Conservation (phyloP, 1,140 invertebrate species). For the Drosophila repleta region DNA sequence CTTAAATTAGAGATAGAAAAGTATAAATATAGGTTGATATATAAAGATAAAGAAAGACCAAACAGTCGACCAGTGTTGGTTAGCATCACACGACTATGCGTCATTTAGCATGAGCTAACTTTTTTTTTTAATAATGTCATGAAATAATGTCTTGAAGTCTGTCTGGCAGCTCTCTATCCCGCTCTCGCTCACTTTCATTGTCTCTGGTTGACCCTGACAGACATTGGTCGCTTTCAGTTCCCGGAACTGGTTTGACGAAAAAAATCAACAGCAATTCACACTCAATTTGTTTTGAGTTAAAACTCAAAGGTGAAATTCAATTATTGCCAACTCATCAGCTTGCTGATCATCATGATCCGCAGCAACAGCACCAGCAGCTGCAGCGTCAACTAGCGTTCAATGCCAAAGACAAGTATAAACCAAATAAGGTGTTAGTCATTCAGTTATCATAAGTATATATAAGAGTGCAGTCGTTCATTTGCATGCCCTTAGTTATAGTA, state of each 20-base stretch:
- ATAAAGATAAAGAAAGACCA: constrained; percentile 26
- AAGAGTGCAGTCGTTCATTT: constrained; percentile 45
- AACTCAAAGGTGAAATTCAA: constrained; percentile 64
- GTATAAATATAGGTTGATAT: constrained; percentile 28
- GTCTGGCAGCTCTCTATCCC: neutral
- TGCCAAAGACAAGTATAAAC: constrained; percentile 64
- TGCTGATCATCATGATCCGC: constrained; percentile 12
- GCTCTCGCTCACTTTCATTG: neutral
- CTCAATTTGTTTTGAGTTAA: constrained; percentile 27
- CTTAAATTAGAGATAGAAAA: constrained; percentile 32
- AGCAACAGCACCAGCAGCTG: constrained; percentile 28
- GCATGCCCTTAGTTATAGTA: constrained; percentile 65
- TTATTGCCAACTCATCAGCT: constrained; percentile 28
- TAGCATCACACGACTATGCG: neutral
- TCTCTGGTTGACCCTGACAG: constrained; percentile 20
- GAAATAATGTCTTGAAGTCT: neutral
- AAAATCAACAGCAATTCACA: neutral
- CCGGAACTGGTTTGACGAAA: constrained; percentile 44
- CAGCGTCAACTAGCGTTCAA: constrained; percentile 49
- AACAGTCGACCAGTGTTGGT: constrained; percentile 49
- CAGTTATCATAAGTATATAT: constrained; percentile 37
- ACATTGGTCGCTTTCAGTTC: constrained; percentile 33
- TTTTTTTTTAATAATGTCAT: neutral
- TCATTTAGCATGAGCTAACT: constrained; percentile 10
- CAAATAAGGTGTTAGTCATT: constrained; percentile 62